Percentiles rank a stretch among this genome's conserved stretches.
Evolutionary conservation across 2,888 invertebrate genomes (phyloP).

Genomic region (Ochropacha duplaris): DNA sequence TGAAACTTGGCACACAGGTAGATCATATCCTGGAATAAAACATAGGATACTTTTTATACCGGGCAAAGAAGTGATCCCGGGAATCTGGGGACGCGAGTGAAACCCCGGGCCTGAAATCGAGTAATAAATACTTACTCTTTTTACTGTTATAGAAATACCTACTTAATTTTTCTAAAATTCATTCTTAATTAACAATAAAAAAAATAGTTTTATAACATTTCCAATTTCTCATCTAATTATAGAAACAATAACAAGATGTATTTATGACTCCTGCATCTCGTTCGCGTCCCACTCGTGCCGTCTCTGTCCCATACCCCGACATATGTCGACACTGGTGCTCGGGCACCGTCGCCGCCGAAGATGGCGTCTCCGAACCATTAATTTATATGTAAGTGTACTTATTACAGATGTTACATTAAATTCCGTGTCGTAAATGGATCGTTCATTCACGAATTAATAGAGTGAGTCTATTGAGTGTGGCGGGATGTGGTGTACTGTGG

Average conservation of each 20-base stretch:
- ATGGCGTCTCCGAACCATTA: not conserved
- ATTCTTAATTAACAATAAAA: not conserved
- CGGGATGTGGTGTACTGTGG: not conserved
- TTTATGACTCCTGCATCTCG: not conserved
- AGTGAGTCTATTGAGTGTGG: not conserved
- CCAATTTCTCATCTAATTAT: not conserved
- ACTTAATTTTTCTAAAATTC: too few relatives aligned
- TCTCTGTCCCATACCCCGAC: not conserved
- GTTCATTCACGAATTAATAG: not conserved
- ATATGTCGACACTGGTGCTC: not conserved
- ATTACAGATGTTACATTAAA: not conserved
- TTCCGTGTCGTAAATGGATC: not conserved
- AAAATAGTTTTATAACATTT: too few relatives aligned
- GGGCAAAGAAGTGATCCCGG: too few relatives aligned
- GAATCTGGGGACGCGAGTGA: too few relatives aligned
- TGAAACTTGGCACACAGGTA: too few relatives aligned
- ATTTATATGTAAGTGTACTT: not conserved
- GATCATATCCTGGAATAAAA: too few relatives aligned
- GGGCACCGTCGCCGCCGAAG: not conserved
- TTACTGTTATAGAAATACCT: too few relatives aligned
- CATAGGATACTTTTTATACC: too few relatives aligned
- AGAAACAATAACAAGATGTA: not conserved
- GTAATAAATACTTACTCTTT: too few relatives aligned
- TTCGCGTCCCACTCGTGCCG: not conserved
- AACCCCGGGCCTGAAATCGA: too few relatives aligned